Evolutionary conservation across 2,797 vertebrate genomes (phyloP).

Genomic region (Gallinago solitaria): DNA sequence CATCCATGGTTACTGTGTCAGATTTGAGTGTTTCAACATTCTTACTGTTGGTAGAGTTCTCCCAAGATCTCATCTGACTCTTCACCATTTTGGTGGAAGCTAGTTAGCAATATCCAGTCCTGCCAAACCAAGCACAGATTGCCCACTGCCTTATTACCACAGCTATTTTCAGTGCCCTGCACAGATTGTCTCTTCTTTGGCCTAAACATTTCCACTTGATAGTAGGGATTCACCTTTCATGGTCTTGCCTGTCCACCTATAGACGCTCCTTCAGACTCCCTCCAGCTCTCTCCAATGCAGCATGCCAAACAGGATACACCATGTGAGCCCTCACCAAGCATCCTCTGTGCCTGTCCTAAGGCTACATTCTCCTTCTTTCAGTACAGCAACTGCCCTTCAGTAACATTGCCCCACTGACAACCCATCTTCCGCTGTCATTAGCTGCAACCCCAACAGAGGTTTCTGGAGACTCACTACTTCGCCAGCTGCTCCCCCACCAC

Average conservation of each 20-base stretch:
- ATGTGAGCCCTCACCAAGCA: not conserved
- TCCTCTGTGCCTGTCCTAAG: not conserved
- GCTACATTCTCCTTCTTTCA: not conserved
- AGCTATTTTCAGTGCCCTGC: not conserved
- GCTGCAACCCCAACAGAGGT: not conserved
- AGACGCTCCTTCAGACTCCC: not conserved
- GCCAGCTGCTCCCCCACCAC: not conserved
- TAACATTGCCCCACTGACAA: not conserved
- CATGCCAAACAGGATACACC: not conserved
- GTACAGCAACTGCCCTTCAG: not conserved
- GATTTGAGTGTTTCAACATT: not conserved
- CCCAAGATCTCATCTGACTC: not conserved
- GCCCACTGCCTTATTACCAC: not conserved
- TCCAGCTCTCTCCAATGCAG: not conserved
- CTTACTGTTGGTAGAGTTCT: not conserved
- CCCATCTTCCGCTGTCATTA: not conserved
- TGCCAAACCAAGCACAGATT: not conserved
- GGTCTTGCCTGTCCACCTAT: not conserved
- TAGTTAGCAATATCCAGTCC: not conserved
- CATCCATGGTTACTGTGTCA: not conserved
- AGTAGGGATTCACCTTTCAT: not conserved
- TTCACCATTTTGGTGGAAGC: not conserved
- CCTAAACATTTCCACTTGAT: not conserved
- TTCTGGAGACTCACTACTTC: not conserved
- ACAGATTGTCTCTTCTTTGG: fast-evolving